Base-by-base conservation (phyloP, 2,797 vertebrate species). In the Argya squamiceps region DNA sequence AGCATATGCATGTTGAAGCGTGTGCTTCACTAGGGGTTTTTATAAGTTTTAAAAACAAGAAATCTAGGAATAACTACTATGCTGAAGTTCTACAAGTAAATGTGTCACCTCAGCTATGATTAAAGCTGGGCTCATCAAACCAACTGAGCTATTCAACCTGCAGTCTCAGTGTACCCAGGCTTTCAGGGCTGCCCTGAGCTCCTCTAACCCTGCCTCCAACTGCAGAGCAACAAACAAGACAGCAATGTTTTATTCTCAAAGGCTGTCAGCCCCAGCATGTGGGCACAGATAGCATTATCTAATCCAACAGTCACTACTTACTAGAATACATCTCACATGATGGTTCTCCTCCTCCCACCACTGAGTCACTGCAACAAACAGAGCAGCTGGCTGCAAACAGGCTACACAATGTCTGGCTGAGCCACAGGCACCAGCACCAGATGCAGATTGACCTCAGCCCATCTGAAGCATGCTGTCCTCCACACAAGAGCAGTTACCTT, bases 251-350 rank as follows among this genome's bases (percentile, higher is more conserved):
- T 85, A 88, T 53, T 74, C 75, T 70, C 46, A 74, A 89, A 88
- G 0, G 56, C 79, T 74, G 75, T 76, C 85, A 94, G 64, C 37
- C 87, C 82, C 91, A 88, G 81, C 68, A 69, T 87, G 88, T 84
- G 79, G 89, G 84, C 82, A 93, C 2, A 89, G 94, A 93, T 93
- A 88, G 44, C 84, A 83, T 95, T 96, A 95, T 91, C 96, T 95
- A 91, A 95, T 44, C 70, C 84, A 93, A 58, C 95, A 96, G 95
- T 82, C 94, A 29, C 91, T 94, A 23, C 91, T 89, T 71, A 68
- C 89, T 82, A 73, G 95, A 94, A 96, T 50, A 75, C 86, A 91
- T 93, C 94, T 92, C 94, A 84, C 81, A 92, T 76, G 95, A 91
- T 39, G 90, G 71, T 8, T 88, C 44, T 87, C 89, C 91, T 94